phyloP scores from a whole-genome alignment of 2,888 invertebrate genomes.

The Brachypalpus laphriformis region DNA sequence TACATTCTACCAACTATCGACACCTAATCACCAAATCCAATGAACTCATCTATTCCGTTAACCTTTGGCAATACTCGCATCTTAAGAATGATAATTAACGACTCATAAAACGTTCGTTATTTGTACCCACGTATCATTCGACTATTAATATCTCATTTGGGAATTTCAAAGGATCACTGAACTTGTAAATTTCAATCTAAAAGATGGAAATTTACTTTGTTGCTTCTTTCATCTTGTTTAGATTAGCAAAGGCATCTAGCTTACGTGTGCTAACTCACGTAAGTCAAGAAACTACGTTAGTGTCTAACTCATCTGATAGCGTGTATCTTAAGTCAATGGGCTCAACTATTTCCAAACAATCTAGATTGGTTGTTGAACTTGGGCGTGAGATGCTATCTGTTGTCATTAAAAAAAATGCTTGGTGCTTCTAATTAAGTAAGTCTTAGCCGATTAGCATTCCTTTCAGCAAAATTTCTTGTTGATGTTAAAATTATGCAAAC shows the following conservation, averaged over 20 bases:
- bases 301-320: not conserved
- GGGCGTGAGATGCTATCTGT: slow-evolving; percentile 2
- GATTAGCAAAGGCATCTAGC: not conserved
- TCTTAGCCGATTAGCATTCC: slow-evolving; percentile 4
- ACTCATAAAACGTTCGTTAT: not conserved
- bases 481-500: not conserved
- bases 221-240: not conserved
- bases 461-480: not conserved
- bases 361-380: slow-evolving; percentile 13
- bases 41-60: not conserved
- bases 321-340: slow-evolving; percentile 3
- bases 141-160: not conserved
- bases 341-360: not conserved
- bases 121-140: not conserved
- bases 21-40: too few relatives aligned
- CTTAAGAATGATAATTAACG: not conserved
- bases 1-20: not conserved
- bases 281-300: not conserved
- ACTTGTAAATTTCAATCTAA: slow-evolving; percentile 1
- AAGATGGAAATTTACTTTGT: slow-evolving; percentile 5
- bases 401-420: not conserved
- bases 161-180: slow-evolving; percentile 24
- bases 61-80: not conserved
- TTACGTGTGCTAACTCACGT: not conserved
- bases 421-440: not conserved